Percentiles rank a stretch among this genome's conserved stretches.
Evolutionary conservation across 2,113 vertebrate species (phyloP).

Genomic region (Cochlearius cochlearius): DNA sequence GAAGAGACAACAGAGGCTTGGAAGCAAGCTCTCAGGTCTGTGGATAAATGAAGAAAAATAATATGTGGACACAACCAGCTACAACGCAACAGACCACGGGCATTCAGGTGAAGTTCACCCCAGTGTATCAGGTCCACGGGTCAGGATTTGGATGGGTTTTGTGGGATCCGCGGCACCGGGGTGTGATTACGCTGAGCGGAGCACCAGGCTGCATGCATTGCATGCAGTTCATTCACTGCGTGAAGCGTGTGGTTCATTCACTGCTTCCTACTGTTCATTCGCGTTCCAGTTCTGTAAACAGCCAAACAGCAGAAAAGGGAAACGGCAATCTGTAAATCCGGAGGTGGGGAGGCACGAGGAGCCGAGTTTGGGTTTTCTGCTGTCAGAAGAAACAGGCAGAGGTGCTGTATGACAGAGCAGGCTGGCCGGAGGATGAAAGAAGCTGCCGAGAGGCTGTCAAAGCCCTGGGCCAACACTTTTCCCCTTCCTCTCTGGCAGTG

Average conservation of each 20-base stretch:
- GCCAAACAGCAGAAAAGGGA: not conserved
- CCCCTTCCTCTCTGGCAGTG: not conserved
- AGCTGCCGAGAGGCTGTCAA: not conserved
- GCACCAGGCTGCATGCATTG: not conserved
- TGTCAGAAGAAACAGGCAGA: not conserved
- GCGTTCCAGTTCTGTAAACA: not conserved
- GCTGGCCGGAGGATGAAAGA: not conserved
- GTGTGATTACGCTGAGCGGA: not conserved
- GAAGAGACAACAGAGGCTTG: not conserved
- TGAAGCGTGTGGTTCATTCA: not conserved
- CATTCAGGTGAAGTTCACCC: not conserved
- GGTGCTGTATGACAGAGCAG: not conserved
- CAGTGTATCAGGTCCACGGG: rapidly evolving
- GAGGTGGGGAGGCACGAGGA: not conserved
- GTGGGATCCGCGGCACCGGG: not conserved
- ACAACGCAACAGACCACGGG: rapidly evolving
- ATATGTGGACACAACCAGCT: not conserved
- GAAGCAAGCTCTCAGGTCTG: not conserved
- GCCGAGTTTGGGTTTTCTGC: not conserved
- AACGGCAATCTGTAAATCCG: not conserved
- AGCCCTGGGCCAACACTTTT: not conserved
- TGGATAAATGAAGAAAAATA: not conserved
- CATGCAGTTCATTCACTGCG: not conserved
- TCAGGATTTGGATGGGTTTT: not conserved
- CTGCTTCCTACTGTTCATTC: not conserved